Evolutionary conservation across 2,113 vertebrate species (phyloP).

Genomic region (Sinosuthora webbiana): DNA sequence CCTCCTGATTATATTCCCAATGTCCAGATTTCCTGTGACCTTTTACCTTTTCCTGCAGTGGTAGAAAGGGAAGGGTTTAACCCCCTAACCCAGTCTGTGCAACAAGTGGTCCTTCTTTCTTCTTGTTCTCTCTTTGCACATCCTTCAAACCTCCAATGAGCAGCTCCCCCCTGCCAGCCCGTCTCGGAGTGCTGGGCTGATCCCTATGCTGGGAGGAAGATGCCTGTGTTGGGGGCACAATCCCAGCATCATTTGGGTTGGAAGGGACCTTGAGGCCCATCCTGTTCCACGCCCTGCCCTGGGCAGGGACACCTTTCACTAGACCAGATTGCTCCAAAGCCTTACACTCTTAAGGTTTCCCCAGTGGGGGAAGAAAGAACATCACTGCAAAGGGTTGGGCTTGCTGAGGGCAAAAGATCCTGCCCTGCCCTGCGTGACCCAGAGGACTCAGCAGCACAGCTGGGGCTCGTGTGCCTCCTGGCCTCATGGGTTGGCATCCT

Average conservation of each 20-base stretch:
- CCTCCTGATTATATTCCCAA: background rate
- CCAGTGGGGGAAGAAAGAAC: background rate
- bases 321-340: background rate
- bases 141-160: background rate
- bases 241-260: background rate
- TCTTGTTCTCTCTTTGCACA: background rate
- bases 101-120: background rate
- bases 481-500: background rate
- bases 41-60: background rate
- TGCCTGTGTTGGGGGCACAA: background rate
- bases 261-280: background rate
- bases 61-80: background rate
- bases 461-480: background rate
- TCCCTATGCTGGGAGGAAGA: background rate
- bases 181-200: accelerated
- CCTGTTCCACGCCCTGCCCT: background rate
- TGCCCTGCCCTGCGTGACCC: background rate
- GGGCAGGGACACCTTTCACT: background rate
- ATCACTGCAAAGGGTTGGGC: background rate
- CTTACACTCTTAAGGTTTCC: background rate
- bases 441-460: background rate
- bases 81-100: background rate
- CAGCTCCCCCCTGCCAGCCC: background rate
- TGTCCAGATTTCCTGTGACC: background rate
- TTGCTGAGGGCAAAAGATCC: background rate